These are phyloP conservation scores for Helicolenus hilgendorfi DNA, from an alignment of 2,797 vertebrate species.

Conservation along the genomic window DNA sequence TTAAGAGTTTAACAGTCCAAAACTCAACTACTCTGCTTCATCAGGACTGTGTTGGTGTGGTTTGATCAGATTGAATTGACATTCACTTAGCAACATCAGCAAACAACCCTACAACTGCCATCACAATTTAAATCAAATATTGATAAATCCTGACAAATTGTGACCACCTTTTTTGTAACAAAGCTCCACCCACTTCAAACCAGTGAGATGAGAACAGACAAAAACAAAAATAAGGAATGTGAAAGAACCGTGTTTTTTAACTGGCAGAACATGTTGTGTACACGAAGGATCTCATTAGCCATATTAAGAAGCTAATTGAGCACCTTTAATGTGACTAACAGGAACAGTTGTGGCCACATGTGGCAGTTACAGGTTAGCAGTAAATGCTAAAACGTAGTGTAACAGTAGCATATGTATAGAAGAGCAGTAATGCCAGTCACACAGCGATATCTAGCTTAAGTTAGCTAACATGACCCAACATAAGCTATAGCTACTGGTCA, in stretches of 20 bases:
- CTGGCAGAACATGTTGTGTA: background rate
- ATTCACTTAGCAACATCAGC: background rate
- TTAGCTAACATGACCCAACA: no score
- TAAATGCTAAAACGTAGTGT: background rate
- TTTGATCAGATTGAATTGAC: background rate
- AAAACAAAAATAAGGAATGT: background rate
- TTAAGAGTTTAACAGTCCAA: no score
- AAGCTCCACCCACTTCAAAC: background rate
- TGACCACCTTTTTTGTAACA: background rate
- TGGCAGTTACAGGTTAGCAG: background rate
- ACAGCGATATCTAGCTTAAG: no score
- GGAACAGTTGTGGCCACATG: background rate
- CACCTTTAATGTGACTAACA: background rate
- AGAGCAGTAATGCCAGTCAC: background rate
- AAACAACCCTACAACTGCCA: background rate
- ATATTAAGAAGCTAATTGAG: background rate
- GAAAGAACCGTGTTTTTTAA: background rate
- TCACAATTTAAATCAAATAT: background rate
- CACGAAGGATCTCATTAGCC: background rate
- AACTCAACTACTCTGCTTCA: no score
- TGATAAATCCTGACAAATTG: no score
- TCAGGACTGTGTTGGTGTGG: no score
- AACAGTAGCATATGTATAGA: background rate
- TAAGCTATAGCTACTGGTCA: no score
- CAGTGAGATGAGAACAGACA: background rate